Conservation (phyloP, 2,797 vertebrate species). For the Cossypha heuglini region DNA sequence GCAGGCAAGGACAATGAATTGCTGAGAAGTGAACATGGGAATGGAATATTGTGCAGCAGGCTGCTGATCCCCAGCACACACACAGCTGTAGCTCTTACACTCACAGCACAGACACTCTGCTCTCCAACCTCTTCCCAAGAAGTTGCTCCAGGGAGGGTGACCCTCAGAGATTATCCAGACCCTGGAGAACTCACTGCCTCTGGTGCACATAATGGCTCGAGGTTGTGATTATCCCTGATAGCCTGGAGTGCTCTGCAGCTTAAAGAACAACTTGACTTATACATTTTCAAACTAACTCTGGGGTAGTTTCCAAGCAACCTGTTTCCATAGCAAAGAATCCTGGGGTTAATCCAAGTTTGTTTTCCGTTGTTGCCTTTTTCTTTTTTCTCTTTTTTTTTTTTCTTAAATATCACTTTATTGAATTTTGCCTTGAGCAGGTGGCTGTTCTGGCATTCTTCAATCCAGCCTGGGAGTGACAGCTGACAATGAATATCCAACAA, state of each 20-base stretch:
- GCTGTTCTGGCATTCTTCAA: conserved; percentile 11
- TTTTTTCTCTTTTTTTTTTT: not conserved
- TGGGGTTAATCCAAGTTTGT: conserved; percentile 70
- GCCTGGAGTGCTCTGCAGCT: conserved; percentile 54
- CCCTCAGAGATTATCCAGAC: conserved; percentile 32
- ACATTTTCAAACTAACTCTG: conserved; percentile 69
- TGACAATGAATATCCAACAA: conserved; percentile 29
- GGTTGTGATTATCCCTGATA: conserved; percentile 57
- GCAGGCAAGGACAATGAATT: not conserved
- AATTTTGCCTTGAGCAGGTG: conserved; percentile 55
- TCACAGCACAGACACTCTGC: not conserved
- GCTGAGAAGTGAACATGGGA: not conserved
- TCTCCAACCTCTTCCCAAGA: not conserved
- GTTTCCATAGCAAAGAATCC: conserved; percentile 80
- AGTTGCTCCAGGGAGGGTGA: not conserved
- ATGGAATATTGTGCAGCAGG: not conserved
- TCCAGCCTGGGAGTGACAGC: conserved; percentile 19
- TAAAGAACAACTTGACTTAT: conserved; percentile 73
- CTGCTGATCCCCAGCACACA: not conserved
- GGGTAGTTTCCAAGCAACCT: conserved; percentile 79
- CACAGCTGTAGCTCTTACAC: not conserved
- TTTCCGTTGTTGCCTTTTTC: not conserved
- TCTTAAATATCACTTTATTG: conserved; percentile 64
- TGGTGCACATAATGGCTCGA: not conserved
- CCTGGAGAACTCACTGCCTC: conserved; percentile 28